Evolutionary conservation across 2,113 vertebrate species (phyloP), one percentile per base, ranked within the genome.

Genomic region (Athene cunicularia): DNA sequence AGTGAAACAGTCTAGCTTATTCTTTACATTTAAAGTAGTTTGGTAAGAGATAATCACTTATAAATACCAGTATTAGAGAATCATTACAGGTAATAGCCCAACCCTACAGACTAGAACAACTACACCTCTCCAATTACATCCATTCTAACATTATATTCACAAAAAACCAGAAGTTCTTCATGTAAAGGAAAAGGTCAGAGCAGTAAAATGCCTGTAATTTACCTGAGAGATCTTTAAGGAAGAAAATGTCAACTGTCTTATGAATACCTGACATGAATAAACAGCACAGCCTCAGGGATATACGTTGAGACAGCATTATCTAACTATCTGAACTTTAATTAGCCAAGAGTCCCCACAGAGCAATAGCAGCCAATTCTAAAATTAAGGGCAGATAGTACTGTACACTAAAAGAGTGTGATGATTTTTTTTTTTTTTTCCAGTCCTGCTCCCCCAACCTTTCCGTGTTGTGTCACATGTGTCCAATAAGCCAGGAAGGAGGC

Each of bases 241-340:
- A 95, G 90, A 93, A 97, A 96, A 96, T 90, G 90, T 93, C 93
- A 96, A 92, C 82, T 18, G 26, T 83, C 88, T 95, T 94, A 94
- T 70, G 79, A 86, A 94, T 94, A 92, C 79, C 90, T 94, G 92
- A 95, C 1, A 4, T 68, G 92, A 93, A 96, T 94, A 94, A 97
- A 94, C 92, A 95, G 50, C 73, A 75, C 63, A 81, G 79, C 47
- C 37, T 63, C 90, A 83, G 85, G 62, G 79, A 88, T 73, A 62
- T 45, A 56, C 2, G 9, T 53, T 72, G 77, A 94, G 85, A 90
- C 43, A 94, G 87, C 81, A 64, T 80, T 85, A 88, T 68, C 70
- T 56, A 88, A 88, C 39, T 63, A 86, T 71, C 72, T 96, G 81
- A 90, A 80, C 92, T 90, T 94, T 93, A 96, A 94, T 97, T 94